phyloP scores from a whole-genome alignment of 2,113 vertebrate genomes.

The Oreotrochilus melanogaster region DNA sequence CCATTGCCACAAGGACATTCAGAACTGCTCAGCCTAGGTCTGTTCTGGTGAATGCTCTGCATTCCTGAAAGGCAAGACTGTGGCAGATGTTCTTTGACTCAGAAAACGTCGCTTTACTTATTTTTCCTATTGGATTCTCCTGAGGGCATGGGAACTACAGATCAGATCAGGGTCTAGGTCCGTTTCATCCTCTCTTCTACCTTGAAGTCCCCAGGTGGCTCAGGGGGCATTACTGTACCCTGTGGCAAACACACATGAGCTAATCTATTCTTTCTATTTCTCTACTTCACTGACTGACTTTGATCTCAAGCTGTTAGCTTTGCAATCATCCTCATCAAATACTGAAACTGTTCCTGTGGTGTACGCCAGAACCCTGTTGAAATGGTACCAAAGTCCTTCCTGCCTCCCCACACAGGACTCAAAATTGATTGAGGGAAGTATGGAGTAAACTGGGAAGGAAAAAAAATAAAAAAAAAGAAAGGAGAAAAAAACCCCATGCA shows the following conservation, averaged over 20 bases:
- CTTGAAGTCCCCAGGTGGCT: fast-evolving
- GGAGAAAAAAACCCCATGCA: background rate
- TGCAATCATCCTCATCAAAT: background rate
- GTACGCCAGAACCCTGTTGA: background rate
- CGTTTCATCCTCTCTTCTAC: background rate
- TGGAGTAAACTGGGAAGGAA: background rate
- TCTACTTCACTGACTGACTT: background rate
- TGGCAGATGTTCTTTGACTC: background rate
- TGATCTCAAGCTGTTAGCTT: background rate
- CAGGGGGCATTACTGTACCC: background rate
- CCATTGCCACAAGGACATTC: background rate
- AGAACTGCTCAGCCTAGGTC: background rate
- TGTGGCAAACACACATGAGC: background rate
- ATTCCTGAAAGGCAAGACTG: background rate
- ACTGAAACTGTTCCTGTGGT: background rate
- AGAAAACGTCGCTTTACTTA: background rate
- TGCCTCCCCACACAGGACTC: background rate
- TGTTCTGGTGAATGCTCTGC: background rate
- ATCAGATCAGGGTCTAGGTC: background rate
- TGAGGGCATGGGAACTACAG: background rate
- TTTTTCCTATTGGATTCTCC: background rate
- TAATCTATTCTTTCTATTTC: background rate
- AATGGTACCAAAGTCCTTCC: background rate
- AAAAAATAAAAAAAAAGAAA: too few species aligned
- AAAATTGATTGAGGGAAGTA: constrained; percentile 37